Percentiles rank a stretch among this genome's conserved stretches.
These are phyloP conservation scores for Sapayoa aenigma DNA, from an alignment of 2,113 vertebrate species.

Conservation along the genomic window DNA sequence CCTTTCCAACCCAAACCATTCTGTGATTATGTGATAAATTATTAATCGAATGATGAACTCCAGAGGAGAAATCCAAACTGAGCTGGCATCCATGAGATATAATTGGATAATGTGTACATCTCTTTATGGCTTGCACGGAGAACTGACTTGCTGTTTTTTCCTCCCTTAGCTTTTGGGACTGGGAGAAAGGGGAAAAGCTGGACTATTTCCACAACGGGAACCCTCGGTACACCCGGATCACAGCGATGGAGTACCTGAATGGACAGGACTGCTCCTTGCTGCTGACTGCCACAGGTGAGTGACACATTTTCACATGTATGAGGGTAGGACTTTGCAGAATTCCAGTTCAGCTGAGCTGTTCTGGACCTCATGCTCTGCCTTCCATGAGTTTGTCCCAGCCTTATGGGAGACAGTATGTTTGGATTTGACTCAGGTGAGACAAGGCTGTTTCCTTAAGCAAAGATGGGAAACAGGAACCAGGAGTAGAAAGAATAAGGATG, in stretches of 20 bases:
- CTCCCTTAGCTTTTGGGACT: conserved; percentile 90
- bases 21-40: rapidly evolving
- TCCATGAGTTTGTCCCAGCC: rapidly evolving
- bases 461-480: too few relatives aligned
- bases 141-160: background rate
- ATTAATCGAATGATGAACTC: background rate
- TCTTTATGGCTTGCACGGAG: background rate
- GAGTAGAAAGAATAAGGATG: too few relatives aligned
- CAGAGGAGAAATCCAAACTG: background rate
- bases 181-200: conserved; percentile 95
- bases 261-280: conserved; percentile 89
- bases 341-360: rapidly evolving
- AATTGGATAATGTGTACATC: background rate
- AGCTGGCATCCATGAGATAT: background rate
- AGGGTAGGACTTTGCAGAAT: background rate
- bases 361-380: background rate
- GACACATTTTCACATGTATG: rapidly evolving
- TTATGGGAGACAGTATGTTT: too few relatives aligned
- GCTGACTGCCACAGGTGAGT: conserved; percentile 83
- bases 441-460: too few relatives aligned
- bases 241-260: conserved; percentile 96
- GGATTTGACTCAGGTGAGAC: too few relatives aligned
- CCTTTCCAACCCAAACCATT: background rate
- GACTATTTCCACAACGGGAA: conserved; percentile 99
- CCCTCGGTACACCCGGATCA: conserved; percentile 94